Evolutionary conservation across 2,797 vertebrate species (phyloP), one percentile per base, ranked within the genome.

Genomic region (Lacerta viridis): DNA sequence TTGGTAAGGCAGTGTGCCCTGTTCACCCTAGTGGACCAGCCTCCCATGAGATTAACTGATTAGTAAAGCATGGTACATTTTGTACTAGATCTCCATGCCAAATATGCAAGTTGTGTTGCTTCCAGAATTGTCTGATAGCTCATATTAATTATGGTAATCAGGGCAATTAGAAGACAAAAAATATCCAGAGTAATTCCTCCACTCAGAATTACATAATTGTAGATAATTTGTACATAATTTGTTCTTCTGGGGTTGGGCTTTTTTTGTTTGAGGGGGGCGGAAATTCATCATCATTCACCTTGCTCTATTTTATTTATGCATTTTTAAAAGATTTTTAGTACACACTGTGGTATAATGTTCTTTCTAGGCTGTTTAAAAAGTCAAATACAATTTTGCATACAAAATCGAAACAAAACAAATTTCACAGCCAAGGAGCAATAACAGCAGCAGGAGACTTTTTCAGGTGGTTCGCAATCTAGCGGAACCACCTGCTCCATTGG

Each of bases 81-180:
- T 68, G 33, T 68, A 46, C 33, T 69, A 4, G 25, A 15, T 46
- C 39, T 66, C 20, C 61, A 29, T 66, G 80, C 23, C 41, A 74
- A 74, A 74, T 33, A 36, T 78, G 43, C 64, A 83, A 69, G 43
- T 83, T 80, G 59, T 15, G 23, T 46, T 81, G 80, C 59, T 64
- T 64, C 23, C 13, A 66, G 66, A 81, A 15, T 41, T 69, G 39
- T 29, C 64, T 83, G 80, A 83, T 83, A 68, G 15, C 39, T 29
- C 80, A n/a, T n/a, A 27, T 17, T 69, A 68, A 68, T 83, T 83
- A 83, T 69, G 25, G 25, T 18, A 59, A 80, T 61, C 33, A 80
- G 50, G n/a, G 78, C 50, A 68, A 66, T 83, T 69, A 83, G 80
- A 41, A 68, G 29, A 46, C 41, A 83, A 39, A 69, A 68, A 68